Percentiles rank a stretch among this genome's conserved stretches.
Conservation (phyloP, 2,797 vertebrate genomes). For the Oreochromis mossambicus region DNA sequence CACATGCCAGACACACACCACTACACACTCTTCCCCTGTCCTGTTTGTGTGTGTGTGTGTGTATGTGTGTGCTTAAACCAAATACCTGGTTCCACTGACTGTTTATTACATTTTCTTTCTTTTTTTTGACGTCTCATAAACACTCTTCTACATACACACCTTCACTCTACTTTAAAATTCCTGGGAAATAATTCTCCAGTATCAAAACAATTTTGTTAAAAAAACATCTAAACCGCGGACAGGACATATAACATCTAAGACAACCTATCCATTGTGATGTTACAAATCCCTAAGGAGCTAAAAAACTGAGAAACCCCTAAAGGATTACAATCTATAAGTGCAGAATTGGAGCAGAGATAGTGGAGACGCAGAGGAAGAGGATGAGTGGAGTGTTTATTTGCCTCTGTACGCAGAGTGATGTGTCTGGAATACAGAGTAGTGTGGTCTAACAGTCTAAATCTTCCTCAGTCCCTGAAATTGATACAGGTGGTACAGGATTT, state of each 20-base stretch:
- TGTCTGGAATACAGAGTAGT: constrained; percentile 57
- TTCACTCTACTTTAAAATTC: not conserved
- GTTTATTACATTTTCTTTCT: not conserved
- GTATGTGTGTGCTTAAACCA: not conserved
- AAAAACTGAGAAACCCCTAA: not conserved
- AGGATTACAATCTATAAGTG: not conserved
- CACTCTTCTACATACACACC: not conserved
- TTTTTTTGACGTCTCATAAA: not conserved
- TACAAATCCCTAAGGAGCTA: not conserved
- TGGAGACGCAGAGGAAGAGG: not conserved
- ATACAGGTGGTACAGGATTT: not conserved
- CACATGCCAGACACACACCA: constrained; percentile 71
- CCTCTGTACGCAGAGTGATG: constrained; percentile 41
- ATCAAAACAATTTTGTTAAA: not conserved
- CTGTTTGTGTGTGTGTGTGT: not conserved
- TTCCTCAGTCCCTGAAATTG: not conserved
- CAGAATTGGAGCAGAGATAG: not conserved
- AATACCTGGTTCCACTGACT: not conserved
- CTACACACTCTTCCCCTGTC: not conserved
- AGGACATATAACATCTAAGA: not conserved
- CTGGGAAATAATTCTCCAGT: not conserved
- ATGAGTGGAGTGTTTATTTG: constrained; percentile 17
- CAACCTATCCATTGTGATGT: not conserved
- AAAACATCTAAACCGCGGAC: not conserved
- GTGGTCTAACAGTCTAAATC: not conserved